phyloP scores from a whole-genome alignment of 2,888 invertebrate genomes.

The Euclidia mi region DNA sequence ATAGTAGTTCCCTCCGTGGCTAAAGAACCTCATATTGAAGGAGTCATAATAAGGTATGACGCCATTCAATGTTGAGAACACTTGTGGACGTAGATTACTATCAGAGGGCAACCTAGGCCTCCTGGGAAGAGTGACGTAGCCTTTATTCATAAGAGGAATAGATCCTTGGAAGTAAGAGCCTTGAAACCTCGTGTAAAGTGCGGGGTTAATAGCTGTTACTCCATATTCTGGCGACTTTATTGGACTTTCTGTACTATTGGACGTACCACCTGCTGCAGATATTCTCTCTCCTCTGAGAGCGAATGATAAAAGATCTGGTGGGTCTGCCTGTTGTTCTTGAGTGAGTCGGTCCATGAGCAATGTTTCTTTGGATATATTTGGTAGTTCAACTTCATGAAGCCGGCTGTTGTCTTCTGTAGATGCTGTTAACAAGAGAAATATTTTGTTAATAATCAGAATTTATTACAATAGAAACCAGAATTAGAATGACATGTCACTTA shows the following conservation, averaged over 20 bases:
- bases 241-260: slow-evolving; percentile 67
- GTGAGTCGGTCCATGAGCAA: slow-evolving; percentile 81
- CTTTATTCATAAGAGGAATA: slow-evolving; percentile 91
- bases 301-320: slow-evolving; percentile 95
- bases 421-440: too few species aligned
- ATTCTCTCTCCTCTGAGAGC: too few species aligned
- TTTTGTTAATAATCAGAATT: too few species aligned
- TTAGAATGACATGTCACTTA: too few species aligned
- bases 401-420: slow-evolving; percentile 91
- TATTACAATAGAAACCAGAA: too few species aligned
- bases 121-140: too few species aligned
- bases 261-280: slow-evolving; percentile 83
- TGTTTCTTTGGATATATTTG: slow-evolving; percentile 86
- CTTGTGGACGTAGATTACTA: slow-evolving; percentile 80
- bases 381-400: slow-evolving; percentile 90
- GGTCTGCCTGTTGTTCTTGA: slow-evolving; percentile 91
- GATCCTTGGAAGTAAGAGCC: slow-evolving; percentile 90
- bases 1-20: slow-evolving; percentile 93
- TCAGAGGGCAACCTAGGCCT: too few species aligned
- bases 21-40: too few species aligned
- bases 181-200: too few species aligned
- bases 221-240: too few species aligned
- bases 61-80: slow-evolving; percentile 82
- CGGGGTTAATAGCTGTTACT: slow-evolving; percentile 70
- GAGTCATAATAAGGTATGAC: slow-evolving; percentile 93